phyloP scores from a whole-genome alignment of 2,888 invertebrate genomes.

The Aethes cnicana region DNA sequence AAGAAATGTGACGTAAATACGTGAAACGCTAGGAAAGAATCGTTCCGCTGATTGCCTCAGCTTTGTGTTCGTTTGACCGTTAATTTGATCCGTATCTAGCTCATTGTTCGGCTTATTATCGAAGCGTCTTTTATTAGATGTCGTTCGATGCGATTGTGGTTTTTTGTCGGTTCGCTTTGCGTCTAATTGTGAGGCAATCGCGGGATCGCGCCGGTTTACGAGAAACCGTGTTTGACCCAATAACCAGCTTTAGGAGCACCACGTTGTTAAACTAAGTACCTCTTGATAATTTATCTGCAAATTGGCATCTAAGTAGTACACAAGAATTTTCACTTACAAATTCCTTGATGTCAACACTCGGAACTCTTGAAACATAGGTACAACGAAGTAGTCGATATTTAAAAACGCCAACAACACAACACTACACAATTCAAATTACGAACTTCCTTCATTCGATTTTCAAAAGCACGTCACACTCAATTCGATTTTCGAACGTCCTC shows the following conservation, averaged over 20 bases:
- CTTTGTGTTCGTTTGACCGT: slow-evolving; percentile 76
- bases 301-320: too few relatives aligned
- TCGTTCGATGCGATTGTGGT: slow-evolving; percentile 42
- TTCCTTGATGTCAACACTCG: too few relatives aligned
- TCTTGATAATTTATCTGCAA: too few relatives aligned
- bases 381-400: neutral
- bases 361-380: too few relatives aligned
- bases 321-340: too few relatives aligned
- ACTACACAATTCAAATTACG: slow-evolving; percentile 10
- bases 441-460: slow-evolving; percentile 4
- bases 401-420: neutral
- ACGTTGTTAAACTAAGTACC: neutral
- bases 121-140: slow-evolving; percentile 64
- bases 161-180: slow-evolving; percentile 33
- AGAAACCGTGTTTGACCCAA: slow-evolving; percentile 19
- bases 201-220: slow-evolving; percentile 21
- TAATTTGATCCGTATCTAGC: slow-evolving; percentile 76
- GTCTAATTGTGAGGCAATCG: slow-evolving; percentile 29
- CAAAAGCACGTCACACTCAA: slow-evolving; percentile 7
- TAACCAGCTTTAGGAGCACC: slow-evolving; percentile 4
- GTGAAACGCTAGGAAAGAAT: slow-evolving; percentile 71
- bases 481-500: slow-evolving; percentile 8
- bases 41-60: slow-evolving; percentile 71
- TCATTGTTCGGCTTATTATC: slow-evolving; percentile 71
- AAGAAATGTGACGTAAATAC: slow-evolving; percentile 81